A percentile compares a stretch with the other conserved stretches of the same genome.
phyloP scores from a whole-genome alignment of 2,797 vertebrate species.

The Cynopterus sphinx region DNA sequence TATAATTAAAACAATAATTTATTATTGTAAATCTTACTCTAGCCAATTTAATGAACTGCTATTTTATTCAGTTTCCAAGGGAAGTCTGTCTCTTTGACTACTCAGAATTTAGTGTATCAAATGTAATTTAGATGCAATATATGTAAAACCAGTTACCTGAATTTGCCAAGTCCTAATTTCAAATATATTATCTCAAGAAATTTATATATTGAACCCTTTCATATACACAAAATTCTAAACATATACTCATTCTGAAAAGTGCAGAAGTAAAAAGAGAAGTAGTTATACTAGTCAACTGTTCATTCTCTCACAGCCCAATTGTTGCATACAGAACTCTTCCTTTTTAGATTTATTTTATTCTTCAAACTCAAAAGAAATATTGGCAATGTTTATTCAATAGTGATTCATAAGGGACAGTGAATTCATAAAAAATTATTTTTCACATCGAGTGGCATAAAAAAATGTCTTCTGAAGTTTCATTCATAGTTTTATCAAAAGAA shows the following conservation, averaged over 20 bases:
- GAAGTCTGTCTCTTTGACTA: slow-evolving; percentile 72
- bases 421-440: not conserved
- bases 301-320: not conserved
- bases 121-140: slow-evolving; percentile 49
- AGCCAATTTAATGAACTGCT: slow-evolving; percentile 73
- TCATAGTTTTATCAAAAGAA: not conserved
- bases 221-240: not conserved
- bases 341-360: slow-evolving; percentile 50
- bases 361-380: slow-evolving; percentile 40
- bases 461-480: not conserved
- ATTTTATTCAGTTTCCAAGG: slow-evolving; percentile 77
- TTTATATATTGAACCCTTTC: not conserved
- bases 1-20: slow-evolving; percentile 71
- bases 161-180: slow-evolving; percentile 16
- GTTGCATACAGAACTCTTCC: not conserved
- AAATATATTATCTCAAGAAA: slow-evolving; percentile 3
- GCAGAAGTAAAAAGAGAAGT: slow-evolving; percentile 19
- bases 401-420: slow-evolving; percentile 12
- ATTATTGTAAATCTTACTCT: slow-evolving; percentile 59
- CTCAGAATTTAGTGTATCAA: slow-evolving; percentile 74
- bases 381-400: slow-evolving; percentile 46
- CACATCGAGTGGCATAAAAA: not conserved
- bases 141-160: slow-evolving; percentile 45
- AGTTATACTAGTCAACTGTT: not conserved
- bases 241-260: not conserved